A percentile compares a stretch with the other conserved stretches of the same genome.
These are phyloP conservation scores for Trisateles emortualis DNA, from an alignment of 2,888 invertebrate genomes.

Conservation along the genomic window DNA sequence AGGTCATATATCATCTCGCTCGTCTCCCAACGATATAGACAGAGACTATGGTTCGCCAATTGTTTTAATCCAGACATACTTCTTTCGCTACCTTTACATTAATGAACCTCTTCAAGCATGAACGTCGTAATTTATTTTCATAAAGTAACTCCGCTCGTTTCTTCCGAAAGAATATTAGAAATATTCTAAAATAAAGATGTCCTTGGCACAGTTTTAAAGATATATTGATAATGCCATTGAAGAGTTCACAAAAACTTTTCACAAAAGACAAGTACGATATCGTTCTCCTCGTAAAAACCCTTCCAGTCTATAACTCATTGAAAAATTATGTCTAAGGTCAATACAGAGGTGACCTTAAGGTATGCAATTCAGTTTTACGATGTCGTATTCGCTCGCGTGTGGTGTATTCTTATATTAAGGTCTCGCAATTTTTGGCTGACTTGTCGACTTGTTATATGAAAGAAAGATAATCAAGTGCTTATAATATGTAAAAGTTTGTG, in stretches of 20 bases:
- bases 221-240: background rate
- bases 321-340: constrained; percentile 1
- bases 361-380: constrained; percentile 13
- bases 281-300: constrained; percentile 6
- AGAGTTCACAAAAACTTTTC: background rate
- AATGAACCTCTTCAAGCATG: too few relatives aligned
- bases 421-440: constrained; percentile 5
- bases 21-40: too few relatives aligned
- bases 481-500: background rate
- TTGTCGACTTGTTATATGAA: constrained; percentile 3
- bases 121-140: too few relatives aligned
- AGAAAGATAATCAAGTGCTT: constrained; percentile 4
- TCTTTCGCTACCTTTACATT: too few relatives aligned
- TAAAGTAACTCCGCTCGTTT: too few relatives aligned
- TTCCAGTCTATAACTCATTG: background rate
- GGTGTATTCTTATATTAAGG: constrained; percentile 6
- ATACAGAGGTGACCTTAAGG: constrained; percentile 9
- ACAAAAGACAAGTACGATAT: background rate
- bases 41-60: too few relatives aligned
- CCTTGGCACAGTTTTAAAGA: background rate
- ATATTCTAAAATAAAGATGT: too few relatives aligned
- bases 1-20: too few relatives aligned
- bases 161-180: too few relatives aligned
- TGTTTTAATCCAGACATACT: too few relatives aligned
- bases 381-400: constrained; percentile 15